Evolutionary conservation across 2,113 vertebrate species (phyloP), one percentile per base, ranked within the genome.

Genomic region (Nymphicus hollandicus): DNA sequence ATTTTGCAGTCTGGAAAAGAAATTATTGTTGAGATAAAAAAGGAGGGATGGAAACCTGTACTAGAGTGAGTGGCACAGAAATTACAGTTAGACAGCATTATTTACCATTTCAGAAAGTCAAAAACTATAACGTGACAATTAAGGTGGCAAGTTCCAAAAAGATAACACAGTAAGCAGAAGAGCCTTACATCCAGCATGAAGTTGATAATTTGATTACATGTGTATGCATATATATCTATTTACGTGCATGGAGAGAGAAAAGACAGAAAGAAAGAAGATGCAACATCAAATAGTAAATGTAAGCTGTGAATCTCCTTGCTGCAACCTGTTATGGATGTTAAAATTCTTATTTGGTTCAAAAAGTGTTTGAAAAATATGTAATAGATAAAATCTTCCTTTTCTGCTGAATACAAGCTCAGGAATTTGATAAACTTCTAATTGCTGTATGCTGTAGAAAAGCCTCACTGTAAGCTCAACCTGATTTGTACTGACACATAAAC

Each of bases 1-100:
- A 39, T 18, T 78, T 60, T 66, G 33, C 22, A 41, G 7, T 28
- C 52, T 60, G 37, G 39, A 31, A 52, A 27, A 52, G 13, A 58
- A 31, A 35, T 19, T 7, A 18, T 16, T 31, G 20, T 2, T 52
- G 50, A 0, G 1, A 27, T 16, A n/a, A 39, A 31, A 53, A 41
- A 14, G 7, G 20, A 39, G 16, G 17, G 22, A 35, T 22, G 13
- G 19, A 73, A 76, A 43, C 17, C 10, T 41, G 0, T 43, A 7
- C 4, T 11, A 8, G 9, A 0, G 1, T n/a, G 33, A 52, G 17
- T 9, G 11, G 28, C 43, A 39, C 8, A 43, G 63, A n/a, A 8
- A 6, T 16, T 27, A 37, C 43, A 60, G 39, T 9, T 3, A 46
- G 29, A 5, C 24, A 44, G 53, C 12, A 7, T 35, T 58, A 17